Base-by-base conservation (phyloP, 2,888 invertebrate species). In the Dione juno region DNA sequence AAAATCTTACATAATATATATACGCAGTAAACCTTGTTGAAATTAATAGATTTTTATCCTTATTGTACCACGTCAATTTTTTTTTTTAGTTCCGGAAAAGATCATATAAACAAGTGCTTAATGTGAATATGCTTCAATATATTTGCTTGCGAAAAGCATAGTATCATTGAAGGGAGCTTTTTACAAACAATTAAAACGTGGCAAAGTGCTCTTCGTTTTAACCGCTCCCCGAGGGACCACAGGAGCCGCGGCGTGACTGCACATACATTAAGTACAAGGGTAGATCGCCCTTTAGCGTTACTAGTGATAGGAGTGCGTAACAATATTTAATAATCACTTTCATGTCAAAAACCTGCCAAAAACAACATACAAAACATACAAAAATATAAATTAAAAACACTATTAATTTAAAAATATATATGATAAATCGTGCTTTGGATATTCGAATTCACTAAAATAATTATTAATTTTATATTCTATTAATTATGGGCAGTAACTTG, bases 251-350 rank as follows among this genome's bases (percentile, higher is more conserved):
- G 81, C 86, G 82, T 87, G 88, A 85, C 86, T 84, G 80, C 81
- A 85, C 88, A 88, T 87, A 87, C 86, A 88, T 88, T 86, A 88
- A 77, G 78, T 74, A 65, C 74, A 82, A 84, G 85, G 87, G 85
- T 81, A 80, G 80, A 80, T 80, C 81, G 76, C 78, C 77, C 83
- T 81, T 80, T 81, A 79, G 79, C 77, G 75, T 74, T 61, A 80
- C 78, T 82, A 81, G 79, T 81, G 82, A 84, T 84, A 82, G 81
- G 76, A 80, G 81, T 77, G 79, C 77, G 78, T 78, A 73, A 52
- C 66, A 66, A 64, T 64, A 40, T 52, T 21, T 52, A 40, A 64
- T 8, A 50, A 52, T 37, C 35, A 37, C 19, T 13, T 40, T 19
- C 13, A 16, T 7, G n/a, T 5, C 7, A n/a, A 50, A 50, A 35